Evolutionary conservation across 2,888 invertebrate genomes (phyloP).

Genomic region (Nymphalis c-album): DNA sequence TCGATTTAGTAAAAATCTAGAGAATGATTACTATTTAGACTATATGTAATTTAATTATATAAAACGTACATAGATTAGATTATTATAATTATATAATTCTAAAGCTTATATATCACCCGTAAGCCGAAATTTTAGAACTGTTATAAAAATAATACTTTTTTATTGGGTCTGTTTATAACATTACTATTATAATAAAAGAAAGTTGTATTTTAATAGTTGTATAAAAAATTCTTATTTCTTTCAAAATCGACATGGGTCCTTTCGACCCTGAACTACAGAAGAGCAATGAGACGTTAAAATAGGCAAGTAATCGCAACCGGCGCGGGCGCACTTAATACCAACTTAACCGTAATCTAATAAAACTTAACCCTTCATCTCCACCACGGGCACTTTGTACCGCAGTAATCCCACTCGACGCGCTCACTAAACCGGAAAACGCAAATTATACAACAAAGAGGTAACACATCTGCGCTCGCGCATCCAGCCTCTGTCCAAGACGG

Average conservation of each 20-base stretch:
- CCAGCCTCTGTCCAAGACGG: constrained; percentile 41
- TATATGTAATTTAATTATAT: no score
- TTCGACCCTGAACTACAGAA: not conserved
- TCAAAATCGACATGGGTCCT: not conserved
- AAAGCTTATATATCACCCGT: no score
- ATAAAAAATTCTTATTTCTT: not conserved
- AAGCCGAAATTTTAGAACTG: no score
- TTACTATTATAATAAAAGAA: no score
- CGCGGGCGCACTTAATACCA: constrained; percentile 32
- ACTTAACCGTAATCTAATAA: constrained; percentile 51
- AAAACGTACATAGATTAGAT: no score
- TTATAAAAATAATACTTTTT: no score
- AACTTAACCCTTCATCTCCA: constrained; percentile 55
- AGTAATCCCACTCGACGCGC: constrained; percentile 70
- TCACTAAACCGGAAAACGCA: constrained; percentile 78
- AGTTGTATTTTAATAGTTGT: no score
- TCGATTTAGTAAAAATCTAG: no score
- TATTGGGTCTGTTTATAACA: no score
- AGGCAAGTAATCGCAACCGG: constrained; percentile 22
- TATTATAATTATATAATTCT: no score
- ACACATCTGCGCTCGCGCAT: constrained; percentile 74
- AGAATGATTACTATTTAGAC: no score
- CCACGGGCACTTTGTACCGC: constrained; percentile 41
- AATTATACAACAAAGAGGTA: constrained; percentile 79
- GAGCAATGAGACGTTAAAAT: constrained; percentile 28